These are phyloP conservation scores for Sebastes jordani DNA, from an alignment of 2,797 vertebrate genomes.

Conservation along the genomic window DNA sequence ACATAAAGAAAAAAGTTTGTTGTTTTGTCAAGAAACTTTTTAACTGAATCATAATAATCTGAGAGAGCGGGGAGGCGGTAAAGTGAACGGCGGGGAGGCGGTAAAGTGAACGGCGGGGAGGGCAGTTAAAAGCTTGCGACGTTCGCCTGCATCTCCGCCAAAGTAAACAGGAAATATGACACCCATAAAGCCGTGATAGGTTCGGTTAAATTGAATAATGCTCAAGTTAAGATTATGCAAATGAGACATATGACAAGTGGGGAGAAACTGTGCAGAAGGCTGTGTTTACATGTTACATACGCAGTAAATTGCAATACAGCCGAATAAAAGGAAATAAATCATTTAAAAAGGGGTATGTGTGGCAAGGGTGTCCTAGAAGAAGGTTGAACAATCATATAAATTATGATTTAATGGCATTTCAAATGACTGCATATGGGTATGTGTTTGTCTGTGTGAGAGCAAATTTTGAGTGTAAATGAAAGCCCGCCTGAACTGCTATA, in stretches of 20 bases:
- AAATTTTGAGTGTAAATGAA: neutral
- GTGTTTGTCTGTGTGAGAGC: neutral
- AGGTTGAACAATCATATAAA: slow-evolving; percentile 28
- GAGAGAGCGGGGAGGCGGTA: neutral
- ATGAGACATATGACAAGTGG: slow-evolving; percentile 47
- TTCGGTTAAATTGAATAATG: slow-evolving; percentile 67
- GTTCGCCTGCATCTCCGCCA: slow-evolving; percentile 6
- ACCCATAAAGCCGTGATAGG: slow-evolving; percentile 60
- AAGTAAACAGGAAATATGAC: slow-evolving; percentile 65
- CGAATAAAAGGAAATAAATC: slow-evolving; percentile 49
- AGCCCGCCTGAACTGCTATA: neutral
- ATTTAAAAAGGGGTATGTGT: slow-evolving; percentile 4
- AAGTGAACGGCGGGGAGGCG: neutral
- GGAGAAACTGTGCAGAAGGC: neutral
- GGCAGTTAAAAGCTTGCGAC: slow-evolving; percentile 37
- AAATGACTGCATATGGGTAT: neutral
- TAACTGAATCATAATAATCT: slow-evolving; percentile 41
- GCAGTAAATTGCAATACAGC: slow-evolving; percentile 18
- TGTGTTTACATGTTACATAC: slow-evolving; percentile 10
- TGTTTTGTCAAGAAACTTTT: slow-evolving; percentile 33
- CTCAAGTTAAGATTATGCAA: slow-evolving; percentile 58
- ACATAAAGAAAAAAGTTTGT: slow-evolving; percentile 65
- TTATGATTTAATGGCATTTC: slow-evolving; percentile 17
- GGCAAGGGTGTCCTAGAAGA: slow-evolving; percentile 6
- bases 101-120: slow-evolving; percentile 5